These are phyloP conservation scores for Drosophila prosaltans DNA, from an alignment of 1,140 invertebrate genomes.

Conservation along the genomic window DNA sequence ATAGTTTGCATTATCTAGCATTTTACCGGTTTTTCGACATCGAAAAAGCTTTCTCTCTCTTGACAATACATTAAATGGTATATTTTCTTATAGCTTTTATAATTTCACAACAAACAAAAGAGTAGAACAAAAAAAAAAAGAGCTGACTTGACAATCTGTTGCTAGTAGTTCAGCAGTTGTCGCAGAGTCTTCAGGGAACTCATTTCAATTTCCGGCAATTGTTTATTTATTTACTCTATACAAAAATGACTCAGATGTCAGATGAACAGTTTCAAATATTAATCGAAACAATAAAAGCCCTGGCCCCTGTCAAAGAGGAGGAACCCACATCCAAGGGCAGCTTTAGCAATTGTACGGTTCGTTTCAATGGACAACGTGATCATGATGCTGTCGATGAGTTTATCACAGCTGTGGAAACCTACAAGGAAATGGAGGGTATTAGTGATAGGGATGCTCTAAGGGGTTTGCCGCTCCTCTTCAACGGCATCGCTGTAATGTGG, in stretches of 20 bases:
- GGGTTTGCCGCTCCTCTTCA: constrained; percentile 71
- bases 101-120: constrained; percentile 51
- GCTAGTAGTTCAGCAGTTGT: constrained; percentile 10
- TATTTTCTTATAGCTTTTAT: background rate
- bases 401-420: constrained; percentile 69
- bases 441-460: constrained; percentile 75
- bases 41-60: constrained; percentile 47
- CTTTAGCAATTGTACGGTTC: constrained; percentile 71
- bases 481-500: constrained; percentile 63
- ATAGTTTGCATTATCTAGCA: background rate
- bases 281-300: constrained; percentile 56
- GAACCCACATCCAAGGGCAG: constrained; percentile 66
- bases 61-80: too few species aligned
- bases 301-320: constrained; percentile 42
- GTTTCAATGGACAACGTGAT: constrained; percentile 75
- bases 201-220: background rate
- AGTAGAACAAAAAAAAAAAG: constrained; percentile 19
- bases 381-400: constrained; percentile 80
- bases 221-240: constrained; percentile 28
- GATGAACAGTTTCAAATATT: constrained; percentile 68
- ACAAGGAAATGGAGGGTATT: constrained; percentile 77
- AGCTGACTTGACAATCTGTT: constrained; percentile 10
- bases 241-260: constrained; percentile 61
- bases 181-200: background rate
- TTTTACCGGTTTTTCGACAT: constrained; percentile 45